These are phyloP conservation scores for Scaptomyza flava DNA, from an alignment of 2,888 invertebrate species.

Conservation along the genomic window DNA sequence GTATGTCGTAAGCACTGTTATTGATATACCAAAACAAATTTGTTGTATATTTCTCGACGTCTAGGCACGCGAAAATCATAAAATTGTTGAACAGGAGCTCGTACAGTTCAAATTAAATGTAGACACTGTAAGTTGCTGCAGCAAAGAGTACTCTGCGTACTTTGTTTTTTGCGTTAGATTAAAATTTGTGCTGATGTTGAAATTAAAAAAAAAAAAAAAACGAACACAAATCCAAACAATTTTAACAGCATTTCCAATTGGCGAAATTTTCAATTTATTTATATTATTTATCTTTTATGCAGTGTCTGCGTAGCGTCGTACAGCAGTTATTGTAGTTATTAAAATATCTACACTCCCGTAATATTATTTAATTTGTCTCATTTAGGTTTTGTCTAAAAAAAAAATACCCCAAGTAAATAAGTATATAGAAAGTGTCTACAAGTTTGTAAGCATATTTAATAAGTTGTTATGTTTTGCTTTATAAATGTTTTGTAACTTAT, in stretches of 20 bases:
- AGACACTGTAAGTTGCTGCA: conserved; percentile 78
- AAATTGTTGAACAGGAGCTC: conserved; percentile 81
- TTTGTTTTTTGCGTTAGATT: conserved; percentile 14
- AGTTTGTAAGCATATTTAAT: conserved; percentile 44
- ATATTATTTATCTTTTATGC: conserved; percentile 41
- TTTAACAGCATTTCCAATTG: conserved; percentile 69
- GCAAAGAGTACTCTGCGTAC: conserved; percentile 25
- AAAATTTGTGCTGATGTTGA: not conserved
- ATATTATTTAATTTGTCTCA: conserved; percentile 71
- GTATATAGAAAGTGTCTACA: conserved; percentile 25
- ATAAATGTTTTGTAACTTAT: conserved; percentile 33
- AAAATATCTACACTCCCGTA: conserved; percentile 54
- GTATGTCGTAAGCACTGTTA: conserved; percentile 34
- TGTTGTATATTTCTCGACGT: conserved; percentile 76
- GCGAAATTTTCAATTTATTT: conserved; percentile 29
- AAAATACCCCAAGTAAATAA: conserved; percentile 37
- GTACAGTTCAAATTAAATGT: conserved; percentile 81
- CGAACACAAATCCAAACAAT: conserved; percentile 33
- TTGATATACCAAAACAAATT: conserved; percentile 54
- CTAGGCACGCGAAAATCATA: conserved; percentile 82
- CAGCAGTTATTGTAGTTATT: conserved; percentile 52
- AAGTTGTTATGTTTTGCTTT: conserved; percentile 39
- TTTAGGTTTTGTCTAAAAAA: conserved; percentile 75
- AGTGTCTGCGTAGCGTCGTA: conserved; percentile 75
- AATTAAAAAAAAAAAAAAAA: conserved; percentile 8